Evolutionary conservation across 2,888 invertebrate species (phyloP).

Genomic region (Zootermopsis nevadensis): DNA sequence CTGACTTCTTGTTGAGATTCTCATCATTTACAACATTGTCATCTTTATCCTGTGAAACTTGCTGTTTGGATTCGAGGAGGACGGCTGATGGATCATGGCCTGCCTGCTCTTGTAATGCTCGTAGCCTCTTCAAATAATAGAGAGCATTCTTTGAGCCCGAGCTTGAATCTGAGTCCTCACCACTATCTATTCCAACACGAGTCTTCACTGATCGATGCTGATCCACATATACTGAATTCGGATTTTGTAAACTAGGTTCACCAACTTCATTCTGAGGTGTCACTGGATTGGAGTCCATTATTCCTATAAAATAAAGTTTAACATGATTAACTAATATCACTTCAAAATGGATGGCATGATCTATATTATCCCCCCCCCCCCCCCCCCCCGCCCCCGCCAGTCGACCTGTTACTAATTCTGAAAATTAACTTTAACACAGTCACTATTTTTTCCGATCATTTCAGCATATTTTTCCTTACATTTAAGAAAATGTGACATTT

Average conservation of each 20-base stretch:
- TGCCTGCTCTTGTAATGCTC: slow-evolving; percentile 59
- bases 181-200: background rate
- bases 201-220: slow-evolving; percentile 12
- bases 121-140: slow-evolving; percentile 59
- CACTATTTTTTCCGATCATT: too few relatives aligned
- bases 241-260: slow-evolving; percentile 8
- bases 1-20: slow-evolving; percentile 41
- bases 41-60: slow-evolving; percentile 7
- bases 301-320: slow-evolving; percentile 10
- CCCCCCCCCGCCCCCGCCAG: too few relatives aligned
- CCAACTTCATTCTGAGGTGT: slow-evolving; percentile 1
- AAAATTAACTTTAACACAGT: too few relatives aligned
- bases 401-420: too few relatives aligned
- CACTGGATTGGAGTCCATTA: slow-evolving; percentile 25
- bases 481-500: too few relatives aligned
- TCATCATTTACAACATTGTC: slow-evolving; percentile 25
- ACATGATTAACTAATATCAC: background rate
- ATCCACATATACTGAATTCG: background rate
- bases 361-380: too few relatives aligned
- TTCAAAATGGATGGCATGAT: background rate
- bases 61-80: slow-evolving; percentile 36
- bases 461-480: too few relatives aligned
- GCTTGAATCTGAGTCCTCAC: slow-evolving; percentile 11
- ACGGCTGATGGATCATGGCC: slow-evolving; percentile 56
- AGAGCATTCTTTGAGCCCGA: slow-evolving; percentile 44